Percentiles rank a stretch among this genome's conserved stretches.
These are phyloP conservation scores for Alethe diademata DNA, from an alignment of 2,113 vertebrate genomes.

Conservation along the genomic window DNA sequence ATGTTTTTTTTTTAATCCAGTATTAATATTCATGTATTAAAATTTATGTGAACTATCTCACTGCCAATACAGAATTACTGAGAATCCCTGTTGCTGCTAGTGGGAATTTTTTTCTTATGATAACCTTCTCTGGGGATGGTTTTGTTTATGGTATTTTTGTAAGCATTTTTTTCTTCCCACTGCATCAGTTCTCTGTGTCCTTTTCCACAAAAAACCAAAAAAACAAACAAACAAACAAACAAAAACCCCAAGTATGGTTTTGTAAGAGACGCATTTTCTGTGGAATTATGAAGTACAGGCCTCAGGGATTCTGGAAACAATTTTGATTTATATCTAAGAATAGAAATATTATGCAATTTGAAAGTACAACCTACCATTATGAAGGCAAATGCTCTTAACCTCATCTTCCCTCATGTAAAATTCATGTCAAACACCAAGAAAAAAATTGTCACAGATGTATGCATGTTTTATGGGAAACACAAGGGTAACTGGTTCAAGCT, in stretches of 20 bases:
- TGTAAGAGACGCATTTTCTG: not conserved
- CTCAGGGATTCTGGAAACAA: constrained; percentile 17
- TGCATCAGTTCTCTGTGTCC: not conserved
- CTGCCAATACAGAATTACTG: not conserved
- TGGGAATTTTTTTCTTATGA: not conserved
- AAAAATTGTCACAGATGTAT: not conserved
- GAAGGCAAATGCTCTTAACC: constrained; percentile 19
- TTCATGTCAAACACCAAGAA: not conserved
- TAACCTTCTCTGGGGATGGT: not conserved
- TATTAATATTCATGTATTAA: not conserved
- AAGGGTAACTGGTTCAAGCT: not conserved
- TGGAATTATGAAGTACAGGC: not conserved
- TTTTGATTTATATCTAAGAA: constrained; percentile 24
- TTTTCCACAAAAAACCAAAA: not conserved
- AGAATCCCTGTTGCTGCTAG: not conserved
- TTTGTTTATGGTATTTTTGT: not conserved
- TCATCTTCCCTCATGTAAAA: not conserved
- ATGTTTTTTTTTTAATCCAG: not conserved
- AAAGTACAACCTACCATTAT: constrained; percentile 18
- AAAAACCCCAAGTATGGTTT: not conserved
- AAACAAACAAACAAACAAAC: no score
- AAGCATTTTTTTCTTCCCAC: not conserved
- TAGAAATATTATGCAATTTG: not conserved
- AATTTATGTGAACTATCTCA: not conserved
- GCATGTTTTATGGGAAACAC: not conserved